A percentile compares a stretch with the other conserved stretches of the same genome.
These are phyloP conservation scores for Zosterops borbonicus DNA, from an alignment of 2,113 vertebrate species.

Conservation along the genomic window DNA sequence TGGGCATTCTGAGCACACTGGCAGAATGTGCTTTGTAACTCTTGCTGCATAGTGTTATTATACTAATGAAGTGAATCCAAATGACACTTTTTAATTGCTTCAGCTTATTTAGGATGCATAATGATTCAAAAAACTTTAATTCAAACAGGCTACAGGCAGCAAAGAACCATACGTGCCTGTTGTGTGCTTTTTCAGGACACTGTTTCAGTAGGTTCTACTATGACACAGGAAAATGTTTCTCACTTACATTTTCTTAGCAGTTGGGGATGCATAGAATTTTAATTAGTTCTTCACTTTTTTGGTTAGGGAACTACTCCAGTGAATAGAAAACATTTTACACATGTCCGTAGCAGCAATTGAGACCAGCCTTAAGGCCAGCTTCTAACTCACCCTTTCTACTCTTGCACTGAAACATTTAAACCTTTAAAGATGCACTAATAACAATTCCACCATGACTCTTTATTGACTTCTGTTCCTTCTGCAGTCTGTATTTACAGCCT, in stretches of 20 bases:
- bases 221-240: background rate
- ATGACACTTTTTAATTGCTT: background rate
- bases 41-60: background rate
- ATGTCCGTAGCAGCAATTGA: background rate
- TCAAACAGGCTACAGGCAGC: background rate
- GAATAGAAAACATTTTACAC: background rate
- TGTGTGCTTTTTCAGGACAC: background rate
- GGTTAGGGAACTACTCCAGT: background rate
- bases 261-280: background rate
- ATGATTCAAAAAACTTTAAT: background rate
- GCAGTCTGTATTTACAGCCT: background rate
- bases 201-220: background rate
- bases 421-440: background rate
- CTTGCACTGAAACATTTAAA: background rate
- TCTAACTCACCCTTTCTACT: background rate
- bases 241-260: background rate
- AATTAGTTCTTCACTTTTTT: background rate
- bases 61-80: background rate
- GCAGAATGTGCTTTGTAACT: background rate
- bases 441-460: background rate
- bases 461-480: background rate
- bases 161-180: background rate
- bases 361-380: background rate
- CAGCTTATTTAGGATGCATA: background rate
- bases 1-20: background rate